Conservation (phyloP, 2,797 vertebrate species). For the Graptemys geographica region DNA sequence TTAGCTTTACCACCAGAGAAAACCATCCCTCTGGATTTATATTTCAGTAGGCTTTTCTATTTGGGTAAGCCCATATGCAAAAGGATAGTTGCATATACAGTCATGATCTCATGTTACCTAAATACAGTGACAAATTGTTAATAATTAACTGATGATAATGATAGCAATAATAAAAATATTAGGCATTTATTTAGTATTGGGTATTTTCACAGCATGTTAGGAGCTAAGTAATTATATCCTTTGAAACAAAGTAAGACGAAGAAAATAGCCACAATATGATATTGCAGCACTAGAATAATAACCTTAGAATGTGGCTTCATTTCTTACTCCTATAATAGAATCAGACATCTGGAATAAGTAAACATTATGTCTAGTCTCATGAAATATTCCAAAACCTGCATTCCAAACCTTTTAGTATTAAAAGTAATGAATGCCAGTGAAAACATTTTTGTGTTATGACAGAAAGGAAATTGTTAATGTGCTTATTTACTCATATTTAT, state of each 20-base stretch:
- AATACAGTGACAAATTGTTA: not conserved
- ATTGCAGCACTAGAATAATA: constrained; percentile 31
- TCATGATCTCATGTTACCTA: not conserved
- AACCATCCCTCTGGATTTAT: not conserved
- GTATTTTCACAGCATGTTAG: not conserved
- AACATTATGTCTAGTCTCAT: constrained; percentile 61
- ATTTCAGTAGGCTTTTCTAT: not conserved
- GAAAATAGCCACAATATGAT: constrained; percentile 12
- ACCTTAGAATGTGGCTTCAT: constrained; percentile 28
- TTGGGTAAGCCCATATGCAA: not conserved
- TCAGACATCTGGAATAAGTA: constrained; percentile 76
- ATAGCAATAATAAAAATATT: constrained; percentile 13
- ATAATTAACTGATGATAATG: not conserved
- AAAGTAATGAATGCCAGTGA: constrained; percentile 66
- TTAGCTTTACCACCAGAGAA: not conserved
- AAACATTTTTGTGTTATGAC: constrained; percentile 68
- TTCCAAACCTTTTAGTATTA: constrained; percentile 52
- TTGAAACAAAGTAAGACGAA: constrained; percentile 10
- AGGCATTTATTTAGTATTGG: not conserved
- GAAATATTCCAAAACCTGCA: constrained; percentile 60
- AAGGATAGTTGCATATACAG: not conserved
- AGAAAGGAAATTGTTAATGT: constrained; percentile 35
- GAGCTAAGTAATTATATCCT: constrained; percentile 27
- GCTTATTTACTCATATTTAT: constrained; percentile 35
- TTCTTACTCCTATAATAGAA: constrained; percentile 50